Evolutionary conservation across 92 coral and sea anemone genomes (phyloP).

Genomic region (Phenganax subtilis): DNA sequence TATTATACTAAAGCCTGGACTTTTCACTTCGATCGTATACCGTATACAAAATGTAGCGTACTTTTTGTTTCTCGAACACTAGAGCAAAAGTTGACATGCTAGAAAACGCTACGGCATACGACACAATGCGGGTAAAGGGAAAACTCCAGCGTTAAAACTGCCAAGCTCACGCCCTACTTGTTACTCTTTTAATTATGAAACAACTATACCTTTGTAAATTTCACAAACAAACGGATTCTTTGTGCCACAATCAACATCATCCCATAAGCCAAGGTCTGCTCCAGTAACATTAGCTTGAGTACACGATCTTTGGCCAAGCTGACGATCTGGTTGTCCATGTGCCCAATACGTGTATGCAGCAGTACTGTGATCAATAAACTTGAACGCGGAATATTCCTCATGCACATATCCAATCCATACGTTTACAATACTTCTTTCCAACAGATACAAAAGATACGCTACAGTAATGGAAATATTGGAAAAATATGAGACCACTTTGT

Average conservation of each 20-base stretch:
- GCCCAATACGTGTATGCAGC: conserved; percentile 71
- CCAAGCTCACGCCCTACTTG: too few relatives aligned
- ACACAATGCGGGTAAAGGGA: too few relatives aligned
- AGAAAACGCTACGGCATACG: too few relatives aligned
- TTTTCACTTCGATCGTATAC: too few relatives aligned
- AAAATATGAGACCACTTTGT: background rate
- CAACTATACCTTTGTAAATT: conserved; percentile 62
- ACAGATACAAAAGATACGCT: conserved; percentile 61
- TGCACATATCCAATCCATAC: conserved; percentile 79
- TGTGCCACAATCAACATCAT: conserved; percentile 55
- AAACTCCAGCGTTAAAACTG: too few relatives aligned
- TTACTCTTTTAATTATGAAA: too few relatives aligned
- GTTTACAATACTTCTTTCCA: conserved; percentile 58
- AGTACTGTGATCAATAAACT: conserved; percentile 68
- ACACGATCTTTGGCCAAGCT: conserved; percentile 51
- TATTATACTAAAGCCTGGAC: too few relatives aligned
- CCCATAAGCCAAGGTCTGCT: conserved; percentile 69
- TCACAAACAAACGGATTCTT: conserved; percentile 68
- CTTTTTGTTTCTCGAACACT: too few relatives aligned
- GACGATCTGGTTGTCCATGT: conserved; percentile 58
- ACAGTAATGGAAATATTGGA: conserved; percentile 1
- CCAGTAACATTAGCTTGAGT: conserved; percentile 58
- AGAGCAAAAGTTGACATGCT: too few relatives aligned
- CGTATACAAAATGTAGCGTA: too few relatives aligned
- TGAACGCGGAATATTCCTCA: conserved; percentile 51